phyloP scores from a whole-genome alignment of 2,888 invertebrate species.

The Syrista parreyssii region DNA sequence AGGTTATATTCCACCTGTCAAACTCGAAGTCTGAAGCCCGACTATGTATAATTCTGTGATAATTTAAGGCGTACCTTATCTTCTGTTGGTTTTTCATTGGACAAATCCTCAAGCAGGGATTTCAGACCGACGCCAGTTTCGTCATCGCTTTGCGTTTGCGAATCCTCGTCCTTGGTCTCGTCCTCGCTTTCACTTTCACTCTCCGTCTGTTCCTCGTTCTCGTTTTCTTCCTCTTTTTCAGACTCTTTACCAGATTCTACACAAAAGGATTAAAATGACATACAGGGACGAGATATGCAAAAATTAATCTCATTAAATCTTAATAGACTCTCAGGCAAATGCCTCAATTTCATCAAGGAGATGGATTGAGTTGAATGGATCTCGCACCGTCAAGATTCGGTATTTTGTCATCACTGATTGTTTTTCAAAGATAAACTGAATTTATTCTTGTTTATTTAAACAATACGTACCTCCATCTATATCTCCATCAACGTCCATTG shows the following conservation, averaged over 20 bases:
- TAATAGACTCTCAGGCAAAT: slow-evolving; percentile 57
- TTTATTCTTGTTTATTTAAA: slow-evolving; percentile 28
- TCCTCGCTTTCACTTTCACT: slow-evolving; percentile 59
- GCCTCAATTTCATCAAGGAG: slow-evolving; percentile 56
- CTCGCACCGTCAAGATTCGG: slow-evolving; percentile 53
- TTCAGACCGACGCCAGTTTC: slow-evolving; percentile 70
- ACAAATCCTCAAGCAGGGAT: slow-evolving; percentile 69
- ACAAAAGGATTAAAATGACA: neutral
- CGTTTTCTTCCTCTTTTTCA: slow-evolving; percentile 56
- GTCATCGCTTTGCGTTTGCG: slow-evolving; percentile 59
- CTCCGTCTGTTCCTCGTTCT: slow-evolving; percentile 50
- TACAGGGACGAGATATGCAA: neutral
- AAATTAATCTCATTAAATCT: slow-evolving; percentile 11
- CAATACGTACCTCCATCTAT: slow-evolving; percentile 60
- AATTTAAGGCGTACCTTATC: slow-evolving; percentile 19
- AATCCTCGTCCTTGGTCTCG: slow-evolving; percentile 51
- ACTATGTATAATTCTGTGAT: neutral
- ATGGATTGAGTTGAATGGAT: slow-evolving; percentile 52
- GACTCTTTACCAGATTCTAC: slow-evolving; percentile 54
- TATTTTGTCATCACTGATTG: slow-evolving; percentile 53
- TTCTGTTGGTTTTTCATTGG: slow-evolving; percentile 54
- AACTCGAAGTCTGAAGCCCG: neutral
- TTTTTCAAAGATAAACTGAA: slow-evolving; percentile 28
- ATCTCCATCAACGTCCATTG: slow-evolving; percentile 64
- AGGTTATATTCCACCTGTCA: no score